Percentiles rank a stretch among this genome's conserved stretches.
Evolutionary conservation across 1,140 invertebrate species (phyloP).

Genomic region (Drosophila simulans): DNA sequence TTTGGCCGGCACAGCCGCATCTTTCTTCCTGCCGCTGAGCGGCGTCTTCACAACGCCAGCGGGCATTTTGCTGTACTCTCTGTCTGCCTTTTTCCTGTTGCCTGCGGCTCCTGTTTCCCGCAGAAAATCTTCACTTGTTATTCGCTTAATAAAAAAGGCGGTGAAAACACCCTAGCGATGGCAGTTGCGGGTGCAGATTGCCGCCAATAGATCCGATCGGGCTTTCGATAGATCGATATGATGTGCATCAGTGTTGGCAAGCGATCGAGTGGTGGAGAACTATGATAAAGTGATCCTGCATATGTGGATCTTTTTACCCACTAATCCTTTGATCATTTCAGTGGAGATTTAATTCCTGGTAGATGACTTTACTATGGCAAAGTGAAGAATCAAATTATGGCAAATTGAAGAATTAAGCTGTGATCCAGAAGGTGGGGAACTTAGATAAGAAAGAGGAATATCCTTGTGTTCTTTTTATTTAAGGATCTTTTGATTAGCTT

Average conservation of each 20-base stretch:
- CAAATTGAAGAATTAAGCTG: background rate
- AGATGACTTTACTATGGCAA: too few species aligned
- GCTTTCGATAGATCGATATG: constrained; percentile 29
- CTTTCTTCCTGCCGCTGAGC: constrained; percentile 38
- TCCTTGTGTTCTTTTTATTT: too few species aligned
- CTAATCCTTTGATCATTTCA: background rate
- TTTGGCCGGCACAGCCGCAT: constrained; percentile 29
- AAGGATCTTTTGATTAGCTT: too few species aligned
- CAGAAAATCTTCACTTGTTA: constrained; percentile 17
- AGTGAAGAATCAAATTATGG: background rate
- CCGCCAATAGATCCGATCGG: constrained; percentile 10
- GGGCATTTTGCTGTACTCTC: constrained; percentile 37
- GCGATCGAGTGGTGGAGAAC: background rate
- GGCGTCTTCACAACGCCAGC: constrained; percentile 67
- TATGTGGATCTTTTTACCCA: too few species aligned
- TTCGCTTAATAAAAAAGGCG: constrained; percentile 22
- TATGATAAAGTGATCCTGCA: too few species aligned
- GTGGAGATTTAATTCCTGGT: background rate
- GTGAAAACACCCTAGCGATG: constrained; percentile 31
- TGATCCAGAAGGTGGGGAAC: background rate
- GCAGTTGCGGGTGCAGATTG: constrained; percentile 14
- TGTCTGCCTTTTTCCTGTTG: background rate
- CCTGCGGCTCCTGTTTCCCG: background rate
- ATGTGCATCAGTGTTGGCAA: background rate
- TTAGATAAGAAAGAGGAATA: background rate